Conservation (phyloP, 2,888 invertebrate genomes). For the Himalopsyche japonica region DNA sequence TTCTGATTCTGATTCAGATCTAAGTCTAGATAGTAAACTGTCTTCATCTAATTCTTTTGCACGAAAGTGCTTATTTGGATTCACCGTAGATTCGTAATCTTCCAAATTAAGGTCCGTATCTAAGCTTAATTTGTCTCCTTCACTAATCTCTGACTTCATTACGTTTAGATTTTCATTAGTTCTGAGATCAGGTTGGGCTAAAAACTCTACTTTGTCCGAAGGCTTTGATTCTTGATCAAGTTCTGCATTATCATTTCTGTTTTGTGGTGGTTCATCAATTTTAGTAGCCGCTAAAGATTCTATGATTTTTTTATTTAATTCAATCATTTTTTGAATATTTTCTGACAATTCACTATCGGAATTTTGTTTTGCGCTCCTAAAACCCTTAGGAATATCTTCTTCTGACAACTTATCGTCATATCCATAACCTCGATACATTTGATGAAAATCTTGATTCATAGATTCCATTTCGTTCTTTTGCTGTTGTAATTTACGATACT, state of each 20-base stretch:
- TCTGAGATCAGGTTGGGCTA: neutral
- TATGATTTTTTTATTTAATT: neutral
- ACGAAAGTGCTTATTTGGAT: neutral
- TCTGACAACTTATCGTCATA: neutral
- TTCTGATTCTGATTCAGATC: neutral
- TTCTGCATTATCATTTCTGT: neutral
- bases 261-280: neutral
- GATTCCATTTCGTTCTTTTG: neutral
- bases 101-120: neutral
- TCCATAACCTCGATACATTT: neutral
- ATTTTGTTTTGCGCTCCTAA: neutral
- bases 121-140: neutral
- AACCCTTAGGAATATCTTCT: neutral
- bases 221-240: neutral
- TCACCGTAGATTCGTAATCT: neutral
- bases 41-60: neutral
- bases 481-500: neutral
- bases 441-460: neutral
- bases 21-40: neutral
- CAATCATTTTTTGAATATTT: neutral
- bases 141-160: neutral
- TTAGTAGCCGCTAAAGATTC: neutral
- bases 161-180: neutral
- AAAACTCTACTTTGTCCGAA: neutral
- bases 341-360: neutral